A percentile compares a stretch with the other conserved stretches of the same genome.
Conservation (phyloP, 2,888 invertebrate genomes). For the Macrophya annulata region DNA sequence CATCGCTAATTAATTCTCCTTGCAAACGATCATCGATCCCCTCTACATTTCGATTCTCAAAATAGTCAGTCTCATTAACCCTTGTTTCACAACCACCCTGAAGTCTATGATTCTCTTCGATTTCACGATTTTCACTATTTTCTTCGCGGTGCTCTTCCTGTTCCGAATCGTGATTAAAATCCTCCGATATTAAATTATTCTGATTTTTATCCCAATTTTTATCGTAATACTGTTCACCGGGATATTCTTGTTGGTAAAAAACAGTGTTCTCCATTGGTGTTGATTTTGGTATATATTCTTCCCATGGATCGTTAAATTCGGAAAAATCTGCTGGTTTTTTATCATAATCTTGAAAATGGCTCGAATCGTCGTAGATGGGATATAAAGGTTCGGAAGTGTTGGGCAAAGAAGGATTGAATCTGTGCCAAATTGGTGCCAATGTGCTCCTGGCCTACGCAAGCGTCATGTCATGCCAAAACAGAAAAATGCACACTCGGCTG, state of each 20-base stretch:
- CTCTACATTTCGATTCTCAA: not conserved
- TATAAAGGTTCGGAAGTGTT: slow-evolving; percentile 57
- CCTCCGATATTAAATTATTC: not conserved
- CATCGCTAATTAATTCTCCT: not conserved
- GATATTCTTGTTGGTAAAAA: slow-evolving; percentile 55
- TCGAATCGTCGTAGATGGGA: slow-evolving; percentile 60
- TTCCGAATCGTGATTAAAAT: not conserved
- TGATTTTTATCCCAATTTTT: not conserved
- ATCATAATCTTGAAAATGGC: slow-evolving; percentile 58
- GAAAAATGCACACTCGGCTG: slow-evolving; percentile 76
- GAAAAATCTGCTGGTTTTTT: slow-evolving; percentile 70
- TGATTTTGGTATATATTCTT: slow-evolving; percentile 84
- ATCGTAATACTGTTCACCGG: not conserved
- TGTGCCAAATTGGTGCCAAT: slow-evolving; percentile 77
- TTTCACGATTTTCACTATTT: not conserved
- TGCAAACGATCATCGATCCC: slow-evolving; percentile 31
- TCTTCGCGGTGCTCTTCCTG: not conserved
- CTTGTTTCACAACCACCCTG: not conserved
- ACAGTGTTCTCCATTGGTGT: slow-evolving; percentile 65
- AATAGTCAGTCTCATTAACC: not conserved
- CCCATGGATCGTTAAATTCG: slow-evolving; percentile 88
- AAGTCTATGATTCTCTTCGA: slow-evolving; percentile 24
- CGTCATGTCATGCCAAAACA: slow-evolving; percentile 79
- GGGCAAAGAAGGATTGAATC: slow-evolving; percentile 63
- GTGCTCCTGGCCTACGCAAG: slow-evolving; percentile 78